Percentiles rank a stretch among this genome's conserved stretches.
These are phyloP conservation scores for Todiramphus chloris DNA, from an alignment of 2,113 vertebrate genomes.

Conservation along the genomic window DNA sequence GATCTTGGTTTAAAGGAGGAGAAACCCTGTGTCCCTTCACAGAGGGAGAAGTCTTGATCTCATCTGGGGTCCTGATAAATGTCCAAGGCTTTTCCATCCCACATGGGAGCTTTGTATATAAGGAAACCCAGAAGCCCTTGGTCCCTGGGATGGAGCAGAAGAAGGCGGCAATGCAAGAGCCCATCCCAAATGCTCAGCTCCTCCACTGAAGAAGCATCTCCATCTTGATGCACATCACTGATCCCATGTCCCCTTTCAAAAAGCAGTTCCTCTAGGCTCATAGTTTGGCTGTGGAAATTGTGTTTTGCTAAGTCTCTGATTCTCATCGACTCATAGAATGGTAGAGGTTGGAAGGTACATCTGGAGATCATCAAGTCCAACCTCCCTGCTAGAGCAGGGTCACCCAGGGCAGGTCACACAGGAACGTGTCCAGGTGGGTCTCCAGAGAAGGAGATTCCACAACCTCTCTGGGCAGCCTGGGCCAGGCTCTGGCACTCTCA, in stretches of 20 bases:
- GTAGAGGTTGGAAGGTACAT: no score
- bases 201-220: background rate
- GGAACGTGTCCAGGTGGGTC: no score
- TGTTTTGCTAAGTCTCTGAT: background rate
- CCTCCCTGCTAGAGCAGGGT: no score
- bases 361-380: no score
- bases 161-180: background rate
- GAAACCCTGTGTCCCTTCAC: background rate
- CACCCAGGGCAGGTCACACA: no score
- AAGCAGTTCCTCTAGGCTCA: background rate
- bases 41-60: background rate
- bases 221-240: background rate
- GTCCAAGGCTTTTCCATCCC: background rate
- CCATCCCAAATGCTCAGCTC: accelerated
- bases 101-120: background rate
- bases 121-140: background rate
- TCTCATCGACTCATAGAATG: background rate
- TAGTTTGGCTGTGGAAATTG: background rate
- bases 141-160: background rate
- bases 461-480: no score
- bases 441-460: no score
- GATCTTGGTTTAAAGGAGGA: background rate
- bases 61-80: background rate
- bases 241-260: background rate
- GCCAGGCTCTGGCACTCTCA: no score